Percentiles rank a stretch among this genome's conserved stretches.
Evolutionary conservation across 2,113 vertebrate genomes (phyloP).

Genomic region (Tautogolabrus adspersus): DNA sequence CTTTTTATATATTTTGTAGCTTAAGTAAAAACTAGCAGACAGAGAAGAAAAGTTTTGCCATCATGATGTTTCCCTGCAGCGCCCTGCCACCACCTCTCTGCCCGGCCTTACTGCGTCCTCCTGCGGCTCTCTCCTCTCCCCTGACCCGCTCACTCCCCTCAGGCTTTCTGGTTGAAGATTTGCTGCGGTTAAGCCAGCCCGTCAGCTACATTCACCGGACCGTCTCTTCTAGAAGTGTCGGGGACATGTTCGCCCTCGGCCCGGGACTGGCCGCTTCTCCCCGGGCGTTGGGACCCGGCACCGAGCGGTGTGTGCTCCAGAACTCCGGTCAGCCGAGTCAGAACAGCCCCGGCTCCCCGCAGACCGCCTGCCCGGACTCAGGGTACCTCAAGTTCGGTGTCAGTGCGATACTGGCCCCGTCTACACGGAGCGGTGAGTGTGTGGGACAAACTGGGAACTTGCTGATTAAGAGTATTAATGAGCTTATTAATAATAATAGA

Average conservation of each 20-base stretch:
- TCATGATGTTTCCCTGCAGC: conserved; percentile 93
- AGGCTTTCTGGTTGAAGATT: conserved; percentile 94
- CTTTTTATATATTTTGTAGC: neutral
- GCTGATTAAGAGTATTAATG: too few relatives aligned
- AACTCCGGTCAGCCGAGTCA: conserved; percentile 73
- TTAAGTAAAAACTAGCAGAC: neutral
- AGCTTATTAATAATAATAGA: too few relatives aligned
- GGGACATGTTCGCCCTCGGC: conserved; percentile 36
- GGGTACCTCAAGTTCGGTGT: conserved; percentile 96
- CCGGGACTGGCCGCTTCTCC: conserved; percentile 67
- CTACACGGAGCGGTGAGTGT: conserved; percentile 87
- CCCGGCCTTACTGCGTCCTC: conserved; percentile 89
- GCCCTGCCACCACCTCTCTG: conserved; percentile 91
- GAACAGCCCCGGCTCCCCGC: conserved; percentile 71
- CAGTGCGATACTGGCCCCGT: conserved; percentile 93
- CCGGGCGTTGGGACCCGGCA: conserved; percentile 72
- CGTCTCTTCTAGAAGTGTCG: conserved; percentile 60
- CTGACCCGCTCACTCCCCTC: conserved; percentile 87
- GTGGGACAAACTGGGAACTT: neutral
- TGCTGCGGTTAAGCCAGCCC: conserved; percentile 90
- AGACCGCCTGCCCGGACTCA: conserved; percentile 75
- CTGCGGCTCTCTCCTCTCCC: conserved; percentile 88
- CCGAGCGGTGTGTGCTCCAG: conserved; percentile 73
- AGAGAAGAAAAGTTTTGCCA: conserved; percentile 9
- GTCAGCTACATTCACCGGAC: conserved; percentile 85